Evolutionary conservation across 2,888 invertebrate species (phyloP), one percentile per base, ranked within the genome.

Genomic region (Erebia epiphron): DNA sequence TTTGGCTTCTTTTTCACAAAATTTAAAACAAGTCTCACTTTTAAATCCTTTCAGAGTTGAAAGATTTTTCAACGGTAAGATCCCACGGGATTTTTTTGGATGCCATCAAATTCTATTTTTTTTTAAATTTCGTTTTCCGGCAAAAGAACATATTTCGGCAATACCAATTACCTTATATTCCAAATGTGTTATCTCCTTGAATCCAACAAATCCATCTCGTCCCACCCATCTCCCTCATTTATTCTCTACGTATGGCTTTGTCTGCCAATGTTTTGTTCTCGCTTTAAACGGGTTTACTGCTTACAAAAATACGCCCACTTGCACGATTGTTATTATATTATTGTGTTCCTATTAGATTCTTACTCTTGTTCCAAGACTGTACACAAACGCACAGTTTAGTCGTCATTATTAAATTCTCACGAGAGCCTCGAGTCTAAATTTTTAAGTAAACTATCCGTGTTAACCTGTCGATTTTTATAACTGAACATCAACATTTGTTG

Each of bases 191-290:
- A 16, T 54, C 52, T 9, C 21, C 35, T 13, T 13, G n/a, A 14
- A 2, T 35, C 41, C 58, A 43, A 10, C 9, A n/a, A 60, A 41
- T 41, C n/a, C 60, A 58, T 35, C 41, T 21, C 9, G 2, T 41
- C 43, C 56, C 10, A 41, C n/a, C 66, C 11, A 18, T 26, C 4
- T 9, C 21, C 66, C 26, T 26, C 56, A 21, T 9, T 13, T 58
- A 26, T 60, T 16, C 35, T 60, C 11, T 49, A 14, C 18, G 11
- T n/a, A 10, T 13, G 58, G 64, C 69, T 58, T 50, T 10, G 56
- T 52, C n/a, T 58, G 58, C 64, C 56, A 57, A n/a, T 64, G 18
- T 58, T 64, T 58, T 58, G 46, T 64, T 69, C 50, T 64, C 46
- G 64, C 69, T 69, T 69, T 41, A 54, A 64, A 64, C 35, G 41